Conservation (phyloP, 1,140 invertebrate genomes). For the Zaprionus taronus region DNA sequence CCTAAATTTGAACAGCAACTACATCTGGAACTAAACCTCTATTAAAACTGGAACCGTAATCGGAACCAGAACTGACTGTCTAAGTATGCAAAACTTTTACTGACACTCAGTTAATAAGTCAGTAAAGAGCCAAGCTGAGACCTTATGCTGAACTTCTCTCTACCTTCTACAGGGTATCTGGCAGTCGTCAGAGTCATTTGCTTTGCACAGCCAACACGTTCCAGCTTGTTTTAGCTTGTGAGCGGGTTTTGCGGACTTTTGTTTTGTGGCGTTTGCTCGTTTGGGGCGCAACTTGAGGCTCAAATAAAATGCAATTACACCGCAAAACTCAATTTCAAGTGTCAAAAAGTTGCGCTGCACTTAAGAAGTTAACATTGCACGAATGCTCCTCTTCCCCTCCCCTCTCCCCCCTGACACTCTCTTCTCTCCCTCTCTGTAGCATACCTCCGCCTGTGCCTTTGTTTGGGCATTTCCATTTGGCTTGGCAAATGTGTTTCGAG, state of each 20-base stretch:
- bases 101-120: too few relatives aligned
- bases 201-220: background rate
- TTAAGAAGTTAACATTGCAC: conserved; percentile 71
- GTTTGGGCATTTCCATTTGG: conserved; percentile 45
- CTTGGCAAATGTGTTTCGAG: conserved; percentile 37
- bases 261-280: conserved; percentile 44
- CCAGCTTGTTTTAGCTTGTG: background rate
- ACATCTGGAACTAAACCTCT: too few relatives aligned
- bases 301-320: conserved; percentile 83
- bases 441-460: conserved; percentile 17
- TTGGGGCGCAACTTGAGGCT: conserved; percentile 35
- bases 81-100: background rate
- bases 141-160: too few relatives aligned
- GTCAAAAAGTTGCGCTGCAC: conserved; percentile 79
- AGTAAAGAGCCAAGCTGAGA: too few relatives aligned
- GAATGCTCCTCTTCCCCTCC: background rate
- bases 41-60: too few relatives aligned
- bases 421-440: background rate
- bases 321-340: conserved; percentile 81
- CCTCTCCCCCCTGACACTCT: background rate
- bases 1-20: background rate
- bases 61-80: too few relatives aligned
- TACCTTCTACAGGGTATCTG: background rate
- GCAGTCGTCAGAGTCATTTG: background rate
- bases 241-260: conserved; percentile 42